Percentiles rank a stretch among this genome's conserved stretches.
Evolutionary conservation across 2,113 vertebrate genomes (phyloP).

Genomic region (Noctilio leporinus): DNA sequence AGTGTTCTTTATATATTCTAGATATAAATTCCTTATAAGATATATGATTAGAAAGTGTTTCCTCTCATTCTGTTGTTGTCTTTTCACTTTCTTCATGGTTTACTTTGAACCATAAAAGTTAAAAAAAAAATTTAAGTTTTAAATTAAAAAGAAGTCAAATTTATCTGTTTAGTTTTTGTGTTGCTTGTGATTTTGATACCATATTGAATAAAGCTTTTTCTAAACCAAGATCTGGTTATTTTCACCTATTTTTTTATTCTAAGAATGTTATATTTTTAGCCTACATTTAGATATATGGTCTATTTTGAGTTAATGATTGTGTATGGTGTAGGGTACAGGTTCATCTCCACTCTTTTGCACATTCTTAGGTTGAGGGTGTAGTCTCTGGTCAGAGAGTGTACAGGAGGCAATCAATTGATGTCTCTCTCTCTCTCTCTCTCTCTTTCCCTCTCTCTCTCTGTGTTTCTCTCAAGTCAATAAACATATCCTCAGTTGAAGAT

Average conservation of each 20-base stretch:
- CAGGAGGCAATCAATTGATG: too few species aligned
- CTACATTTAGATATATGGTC: neutral
- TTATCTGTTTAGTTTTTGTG: neutral
- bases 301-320: neutral
- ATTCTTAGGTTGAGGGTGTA: too few species aligned
- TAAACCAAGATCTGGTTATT: neutral
- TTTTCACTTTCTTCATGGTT: neutral
- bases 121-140: too few species aligned
- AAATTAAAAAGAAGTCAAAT: neutral
- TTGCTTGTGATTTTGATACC: neutral
- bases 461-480: too few species aligned
- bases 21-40: neutral
- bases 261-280: neutral
- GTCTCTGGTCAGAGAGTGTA: too few species aligned
- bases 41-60: neutral
- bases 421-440: too few species aligned
- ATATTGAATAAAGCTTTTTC: neutral
- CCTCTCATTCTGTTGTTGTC: neutral
- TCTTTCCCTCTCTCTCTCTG: too few species aligned
- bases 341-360: neutral
- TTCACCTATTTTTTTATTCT: neutral
- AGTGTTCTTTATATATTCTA: neutral
- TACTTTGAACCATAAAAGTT: neutral
- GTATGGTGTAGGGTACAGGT: neutral
- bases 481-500: too few species aligned